These are phyloP conservation scores for Sabatieria punctata DNA, from an alignment of 2,888 invertebrate genomes.

Conservation along the genomic window DNA sequence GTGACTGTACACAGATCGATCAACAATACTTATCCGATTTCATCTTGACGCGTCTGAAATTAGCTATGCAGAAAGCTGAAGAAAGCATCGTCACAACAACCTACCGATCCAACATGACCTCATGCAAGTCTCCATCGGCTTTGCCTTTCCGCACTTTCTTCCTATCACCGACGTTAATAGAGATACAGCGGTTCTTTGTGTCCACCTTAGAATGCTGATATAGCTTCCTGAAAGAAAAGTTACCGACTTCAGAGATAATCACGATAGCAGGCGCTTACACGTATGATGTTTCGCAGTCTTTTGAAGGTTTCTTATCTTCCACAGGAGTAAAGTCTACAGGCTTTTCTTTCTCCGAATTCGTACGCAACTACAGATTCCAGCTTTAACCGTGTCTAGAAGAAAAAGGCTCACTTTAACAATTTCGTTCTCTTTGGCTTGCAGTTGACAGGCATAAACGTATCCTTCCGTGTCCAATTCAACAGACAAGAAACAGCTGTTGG, in stretches of 20 bases:
- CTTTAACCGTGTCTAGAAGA: no score
- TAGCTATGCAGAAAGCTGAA: no score
- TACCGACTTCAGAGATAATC: background rate
- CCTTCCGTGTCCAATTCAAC: conserved; percentile 57
- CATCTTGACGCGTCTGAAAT: no score
- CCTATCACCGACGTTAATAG: conserved; percentile 52
- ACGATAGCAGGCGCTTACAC: conserved; percentile 50
- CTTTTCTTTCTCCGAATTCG: conserved; percentile 39
- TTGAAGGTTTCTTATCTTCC: conserved; percentile 69
- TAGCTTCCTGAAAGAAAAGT: conserved; percentile 54
- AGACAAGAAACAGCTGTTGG: conserved; percentile 67
- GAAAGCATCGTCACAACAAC: no score
- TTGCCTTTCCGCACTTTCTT: conserved; percentile 59
- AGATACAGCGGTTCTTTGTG: no score
- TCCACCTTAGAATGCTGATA: conserved; percentile 78
- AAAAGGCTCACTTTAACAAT: conserved; percentile 43
- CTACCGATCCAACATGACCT: conserved; percentile 61
- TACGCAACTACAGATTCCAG: conserved; percentile 37
- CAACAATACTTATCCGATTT: no score
- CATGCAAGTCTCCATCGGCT: conserved; percentile 66
- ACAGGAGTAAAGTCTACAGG: conserved; percentile 50
- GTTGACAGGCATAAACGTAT: conserved; percentile 54
- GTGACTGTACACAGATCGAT: no score
- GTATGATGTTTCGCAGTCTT: conserved; percentile 82
- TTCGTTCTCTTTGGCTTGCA: conserved; percentile 55